These are phyloP conservation scores for Molothrus aeneus DNA, from an alignment of 2,797 vertebrate species.

Conservation along the genomic window DNA sequence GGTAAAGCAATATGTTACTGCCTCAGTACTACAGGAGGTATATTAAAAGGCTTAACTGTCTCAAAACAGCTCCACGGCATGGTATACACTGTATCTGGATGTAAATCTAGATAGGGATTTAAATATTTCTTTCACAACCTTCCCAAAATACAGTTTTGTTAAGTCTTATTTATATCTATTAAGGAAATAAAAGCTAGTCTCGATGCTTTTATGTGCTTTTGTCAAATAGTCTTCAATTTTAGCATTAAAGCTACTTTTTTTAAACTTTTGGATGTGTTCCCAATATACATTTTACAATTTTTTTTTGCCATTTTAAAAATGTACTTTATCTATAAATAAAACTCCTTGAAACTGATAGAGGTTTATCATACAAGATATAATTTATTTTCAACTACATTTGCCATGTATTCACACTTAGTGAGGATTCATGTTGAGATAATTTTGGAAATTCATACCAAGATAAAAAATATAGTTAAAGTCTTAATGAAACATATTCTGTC, in stretches of 20 bases:
- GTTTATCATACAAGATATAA: conserved; percentile 35
- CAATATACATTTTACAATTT: conserved; percentile 39
- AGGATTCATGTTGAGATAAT: conserved; percentile 46
- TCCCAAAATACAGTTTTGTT: conserved; percentile 28
- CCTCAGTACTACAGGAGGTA: conserved; percentile 27
- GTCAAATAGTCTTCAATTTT: conserved; percentile 60
- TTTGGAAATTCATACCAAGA: conserved; percentile 40
- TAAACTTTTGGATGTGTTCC: conserved; percentile 54
- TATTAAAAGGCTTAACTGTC: conserved; percentile 53
- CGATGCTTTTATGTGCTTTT: conserved; percentile 30
- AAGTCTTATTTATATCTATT: conserved; percentile 63
- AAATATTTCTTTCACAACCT: conserved; percentile 52
- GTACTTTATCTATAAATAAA: conserved; percentile 55
- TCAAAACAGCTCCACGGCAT: conserved; percentile 37
- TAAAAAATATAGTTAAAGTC: conserved; percentile 52
- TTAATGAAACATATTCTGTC: conserved; percentile 44
- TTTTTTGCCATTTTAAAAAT: conserved; percentile 61
- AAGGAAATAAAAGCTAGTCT: conserved; percentile 64
- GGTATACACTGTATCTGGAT: conserved; percentile 1
- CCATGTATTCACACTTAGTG: conserved; percentile 38
- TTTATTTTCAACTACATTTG: conserved; percentile 53
- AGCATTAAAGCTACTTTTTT: conserved; percentile 62
- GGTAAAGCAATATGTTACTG: conserved; percentile 30
- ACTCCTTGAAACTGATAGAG: conserved; percentile 40
- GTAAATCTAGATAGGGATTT: conserved; percentile 34